These are phyloP conservation scores for Neomorphus geoffroyi DNA, from an alignment of 2,797 vertebrate species.

Conservation along the genomic window DNA sequence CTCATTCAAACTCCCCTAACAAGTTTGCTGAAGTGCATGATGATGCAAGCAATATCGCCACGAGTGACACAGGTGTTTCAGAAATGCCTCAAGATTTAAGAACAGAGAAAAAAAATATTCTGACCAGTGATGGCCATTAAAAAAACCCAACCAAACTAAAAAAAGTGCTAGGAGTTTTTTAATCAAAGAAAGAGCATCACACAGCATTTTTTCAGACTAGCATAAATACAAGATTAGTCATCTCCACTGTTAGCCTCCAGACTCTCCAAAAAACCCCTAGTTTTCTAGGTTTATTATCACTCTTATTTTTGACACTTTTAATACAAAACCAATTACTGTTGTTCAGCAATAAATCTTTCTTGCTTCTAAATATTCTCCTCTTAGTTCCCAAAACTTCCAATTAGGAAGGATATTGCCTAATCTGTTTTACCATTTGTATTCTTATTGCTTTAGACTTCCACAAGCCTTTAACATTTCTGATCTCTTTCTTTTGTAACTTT, in stretches of 20 bases:
- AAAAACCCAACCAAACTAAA: no score
- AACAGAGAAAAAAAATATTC: neutral
- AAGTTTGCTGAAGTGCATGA: accelerated
- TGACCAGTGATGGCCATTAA: accelerated
- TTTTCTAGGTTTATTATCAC: neutral
- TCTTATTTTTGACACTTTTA: neutral
- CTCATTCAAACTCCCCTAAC: accelerated
- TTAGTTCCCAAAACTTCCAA: neutral
- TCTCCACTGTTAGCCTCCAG: neutral
- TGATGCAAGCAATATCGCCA: accelerated
- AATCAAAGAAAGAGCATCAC: neutral
- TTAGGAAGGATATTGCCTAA: neutral
- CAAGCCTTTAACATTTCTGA: neutral
- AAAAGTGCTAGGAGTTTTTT: neutral
- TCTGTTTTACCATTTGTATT: neutral
- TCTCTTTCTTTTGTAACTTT: neutral
- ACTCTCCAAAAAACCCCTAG: neutral
- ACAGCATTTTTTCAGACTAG: neutral
- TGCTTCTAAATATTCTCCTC: neutral
- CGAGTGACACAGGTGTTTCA: neutral
- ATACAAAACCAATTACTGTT: neutral
- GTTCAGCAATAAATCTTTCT: accelerated
- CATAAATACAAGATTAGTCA: neutral
- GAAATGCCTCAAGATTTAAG: accelerated
- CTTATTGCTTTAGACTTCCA: neutral